Conservation (phyloP, 2,888 invertebrate species). For the Netelia fuscicornis region DNA sequence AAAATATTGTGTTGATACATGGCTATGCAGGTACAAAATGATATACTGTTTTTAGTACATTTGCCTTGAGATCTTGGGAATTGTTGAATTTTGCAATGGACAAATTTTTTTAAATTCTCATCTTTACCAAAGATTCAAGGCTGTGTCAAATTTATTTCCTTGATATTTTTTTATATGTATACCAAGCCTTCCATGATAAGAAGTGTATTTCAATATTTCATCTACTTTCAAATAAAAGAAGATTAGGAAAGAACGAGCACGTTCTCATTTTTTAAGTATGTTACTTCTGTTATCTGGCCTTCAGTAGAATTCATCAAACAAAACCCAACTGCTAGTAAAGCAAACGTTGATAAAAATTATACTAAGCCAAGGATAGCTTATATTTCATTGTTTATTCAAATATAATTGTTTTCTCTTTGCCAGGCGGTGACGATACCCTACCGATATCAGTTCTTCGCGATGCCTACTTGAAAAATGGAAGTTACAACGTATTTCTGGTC, state of each 20-base stretch:
- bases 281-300: not conserved
- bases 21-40: constrained; percentile 88
- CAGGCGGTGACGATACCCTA: constrained; percentile 89
- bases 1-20: constrained; percentile 90
- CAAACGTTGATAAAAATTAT: no score
- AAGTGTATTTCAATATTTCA: not conserved
- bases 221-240: not conserved
- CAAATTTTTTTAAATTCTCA: no score
- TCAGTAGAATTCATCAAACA: no score
- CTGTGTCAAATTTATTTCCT: not conserved
- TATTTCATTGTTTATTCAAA: not conserved
- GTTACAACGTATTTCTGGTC: constrained; percentile 91
- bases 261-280: not conserved
- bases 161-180: not conserved
- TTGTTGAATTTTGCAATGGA: no score
- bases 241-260: no score
- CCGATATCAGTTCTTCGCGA: constrained; percentile 91
- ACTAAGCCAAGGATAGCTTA: no score
- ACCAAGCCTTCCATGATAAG: not conserved
- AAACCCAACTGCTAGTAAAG: no score
- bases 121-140: no score
- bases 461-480: constrained; percentile 90
- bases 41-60: no score
- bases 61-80: no score
- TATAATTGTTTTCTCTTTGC: not conserved